Evolutionary conservation across 1,140 invertebrate genomes (phyloP), one percentile per base, ranked within the genome.

Genomic region (Conus betulinus): DNA sequence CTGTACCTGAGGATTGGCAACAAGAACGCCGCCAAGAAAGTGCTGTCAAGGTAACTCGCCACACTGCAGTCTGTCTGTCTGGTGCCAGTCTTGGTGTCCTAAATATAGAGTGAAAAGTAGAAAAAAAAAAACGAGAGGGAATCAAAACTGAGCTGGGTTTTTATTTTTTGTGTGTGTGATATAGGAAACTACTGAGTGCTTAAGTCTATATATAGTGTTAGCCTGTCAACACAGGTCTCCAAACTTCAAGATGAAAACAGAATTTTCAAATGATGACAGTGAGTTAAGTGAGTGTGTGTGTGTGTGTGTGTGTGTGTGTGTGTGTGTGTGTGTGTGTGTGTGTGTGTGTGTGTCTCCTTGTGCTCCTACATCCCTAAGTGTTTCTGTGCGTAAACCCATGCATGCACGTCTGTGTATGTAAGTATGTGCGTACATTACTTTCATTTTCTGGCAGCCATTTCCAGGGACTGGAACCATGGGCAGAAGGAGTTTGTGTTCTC

Each of bases 21-120:
- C 60, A 90, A 90, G 81, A 71, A 90, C 86, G 71, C 87, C 63
- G 82, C 87, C 11, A 88, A 87, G 60, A 90, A 79, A 88, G 55
- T 88, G 23, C 60, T 90, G 53, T 84, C 87, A 25, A 89, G 89
- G 89, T 89, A 11, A 71, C 39, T 39, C 39, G 0, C 0, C 39
- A 39, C 39, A 39, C 39, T 39, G 39, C 39, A 39, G 39, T 39
- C 39, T 39, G 39, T 39, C 39, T 39, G 39, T 39, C 39, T 39
- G 39, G 39, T 39, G 39, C 39, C 39, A 3, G 39, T 39, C 39
- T 39, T 39, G 39, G 39, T 39, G 39, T 39, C 39, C 39, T 39
- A 3, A 39, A 39, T 39, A 39, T 39, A 39, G 3, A 39, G 3
- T 39, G 39, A 39, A 39, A 39, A 39, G 3, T 39, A 39, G 39